phyloP scores from a whole-genome alignment of 53 echinoderm and acorn worm species.

The Temnopleurus reevesii region DNA sequence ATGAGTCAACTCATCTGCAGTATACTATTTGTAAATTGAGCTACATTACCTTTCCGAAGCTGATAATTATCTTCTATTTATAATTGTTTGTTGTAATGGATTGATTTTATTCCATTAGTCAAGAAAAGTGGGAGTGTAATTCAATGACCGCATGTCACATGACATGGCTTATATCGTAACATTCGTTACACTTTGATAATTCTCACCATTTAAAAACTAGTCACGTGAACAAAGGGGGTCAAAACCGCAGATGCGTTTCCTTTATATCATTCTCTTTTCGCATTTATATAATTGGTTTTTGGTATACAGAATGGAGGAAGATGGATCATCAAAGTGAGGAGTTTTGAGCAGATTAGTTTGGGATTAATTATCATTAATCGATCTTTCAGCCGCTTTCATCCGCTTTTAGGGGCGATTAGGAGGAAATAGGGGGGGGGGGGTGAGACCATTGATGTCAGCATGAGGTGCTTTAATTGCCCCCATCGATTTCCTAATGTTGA shows the following conservation, averaged over 20 bases:
- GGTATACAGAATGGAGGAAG: conserved; percentile 3
- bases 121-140: too few relatives aligned
- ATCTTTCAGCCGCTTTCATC: background rate
- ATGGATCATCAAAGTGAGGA: background rate
- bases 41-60: background rate
- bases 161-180: background rate
- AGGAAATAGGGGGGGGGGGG: background rate
- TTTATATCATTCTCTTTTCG: background rate
- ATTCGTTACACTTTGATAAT: background rate
- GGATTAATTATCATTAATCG: conserved; percentile 58
- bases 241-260: background rate
- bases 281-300: conserved; percentile 49
- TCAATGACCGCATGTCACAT: background rate
- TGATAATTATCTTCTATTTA: background rate
- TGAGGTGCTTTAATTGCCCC: conserved; percentile 61
- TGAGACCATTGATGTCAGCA: background rate
- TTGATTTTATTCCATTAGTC: background rate
- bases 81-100: background rate
- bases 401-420: conserved; percentile 52
- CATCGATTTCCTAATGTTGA: conserved; percentile 45
- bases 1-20: too few relatives aligned
- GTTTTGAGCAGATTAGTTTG: conserved; percentile 38
- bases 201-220: background rate
- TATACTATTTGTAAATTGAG: too few relatives aligned
- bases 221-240: background rate